Evolutionary conservation across 2,113 vertebrate genomes (phyloP), one percentile per base, ranked within the genome.

Genomic region (Eulemur macaco): DNA sequence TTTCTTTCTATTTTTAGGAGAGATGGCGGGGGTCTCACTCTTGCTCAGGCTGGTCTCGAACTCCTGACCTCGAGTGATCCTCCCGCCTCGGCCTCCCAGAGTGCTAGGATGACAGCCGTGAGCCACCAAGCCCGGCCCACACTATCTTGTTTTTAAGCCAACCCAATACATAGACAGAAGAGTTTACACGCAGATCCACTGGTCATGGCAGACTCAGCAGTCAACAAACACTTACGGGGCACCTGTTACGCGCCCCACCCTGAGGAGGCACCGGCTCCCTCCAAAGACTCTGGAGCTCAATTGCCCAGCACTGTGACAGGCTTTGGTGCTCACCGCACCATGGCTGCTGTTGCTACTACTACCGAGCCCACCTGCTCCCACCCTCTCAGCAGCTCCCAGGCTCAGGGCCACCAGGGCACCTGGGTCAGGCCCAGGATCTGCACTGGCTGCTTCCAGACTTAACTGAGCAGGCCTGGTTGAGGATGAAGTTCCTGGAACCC

Each of bases 281-380:
- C 20, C 15, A 54, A 23, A 47, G 25, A 17, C 20, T 29, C 20
- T 8, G 29, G 42, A 42, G 39, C 5, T 6, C 37, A 42, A 52
- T 0, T 66, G 23, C 42, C 71, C 71, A 52, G 66, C 14, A 76
- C 45, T 0, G 15, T 8, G 8, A 10, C 0, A 21, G 31, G 47
- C 34, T 37, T 15, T 2, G 2, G 18, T 18, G 23, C 34, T 34
- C 21, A 0, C n/a, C n/a, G 5, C 76, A 37, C 29, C 31, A 7
- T 8, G 29, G 37, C 78, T 47, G 37, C 1, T 7, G 17, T 21
- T 42, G 7, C 29, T 12, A 3, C 21, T 0, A 8, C 15, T 64
- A 31, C 71, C 31, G 42, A 25, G 14, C 34, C 21, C 54, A 9
- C 5, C 74, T 29, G 27, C 20, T 34, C 20, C 85, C 76, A 14